Evolutionary conservation across 2,888 invertebrate genomes (phyloP).

Genomic region (Synanthedon formicaeformis): DNA sequence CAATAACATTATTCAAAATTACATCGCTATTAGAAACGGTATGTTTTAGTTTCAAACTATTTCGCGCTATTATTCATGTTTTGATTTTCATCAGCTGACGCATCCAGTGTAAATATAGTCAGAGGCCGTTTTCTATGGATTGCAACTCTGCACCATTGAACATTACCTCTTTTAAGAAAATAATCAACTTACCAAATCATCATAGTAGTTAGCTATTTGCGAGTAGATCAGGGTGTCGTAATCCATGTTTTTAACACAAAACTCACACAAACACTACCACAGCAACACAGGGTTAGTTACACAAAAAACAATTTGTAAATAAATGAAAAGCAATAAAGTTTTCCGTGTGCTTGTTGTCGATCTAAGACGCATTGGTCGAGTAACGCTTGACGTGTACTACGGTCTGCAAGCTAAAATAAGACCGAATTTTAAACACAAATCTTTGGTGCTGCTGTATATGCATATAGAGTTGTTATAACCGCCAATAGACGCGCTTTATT

Average conservation of each 20-base stretch:
- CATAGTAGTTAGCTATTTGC: conserved; percentile 74
- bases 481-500: background rate
- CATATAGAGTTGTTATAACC: conserved; percentile 44
- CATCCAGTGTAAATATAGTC: too few relatives aligned
- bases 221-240: conserved; percentile 75
- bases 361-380: conserved; percentile 65
- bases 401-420: conserved; percentile 71
- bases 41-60: too few relatives aligned
- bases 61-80: too few relatives aligned
- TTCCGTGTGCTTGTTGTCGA: conserved; percentile 40
- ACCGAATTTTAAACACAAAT: conserved; percentile 72
- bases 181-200: conserved; percentile 63
- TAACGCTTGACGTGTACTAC: conserved; percentile 61
- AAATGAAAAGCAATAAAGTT: conserved; percentile 21
- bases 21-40: too few relatives aligned
- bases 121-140: too few relatives aligned
- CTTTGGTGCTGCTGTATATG: conserved; percentile 47
- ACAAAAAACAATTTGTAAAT: background rate
- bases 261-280: conserved; percentile 6
- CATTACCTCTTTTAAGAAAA: background rate
- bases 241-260: conserved; percentile 59
- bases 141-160: too few relatives aligned
- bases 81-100: too few relatives aligned
- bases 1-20: too few relatives aligned
- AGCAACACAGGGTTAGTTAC: background rate